Evolutionary conservation across 2,888 invertebrate genomes (phyloP), one percentile per base, ranked within the genome.

Genomic region (Horisme vitalbata): DNA sequence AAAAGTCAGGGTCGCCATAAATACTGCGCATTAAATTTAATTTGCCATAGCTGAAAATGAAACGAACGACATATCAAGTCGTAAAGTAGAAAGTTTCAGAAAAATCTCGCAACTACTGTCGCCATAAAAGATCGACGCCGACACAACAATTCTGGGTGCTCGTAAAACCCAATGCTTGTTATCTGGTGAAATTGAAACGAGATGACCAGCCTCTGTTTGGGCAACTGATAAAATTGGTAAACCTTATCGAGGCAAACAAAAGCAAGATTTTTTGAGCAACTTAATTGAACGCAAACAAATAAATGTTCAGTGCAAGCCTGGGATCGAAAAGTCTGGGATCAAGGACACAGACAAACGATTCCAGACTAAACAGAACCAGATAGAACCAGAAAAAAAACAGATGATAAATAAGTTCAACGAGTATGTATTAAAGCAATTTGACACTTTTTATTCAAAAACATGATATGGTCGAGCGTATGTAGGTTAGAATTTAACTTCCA

Each of bases 151-250:
- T 71, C 57, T 55, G 68, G 58, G 61, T 49, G 65, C 56, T 79
- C 79, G 71, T 85, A 83, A 83, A 83, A 74, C 63, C 63, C 32
- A 46, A 66, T 56, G 63, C 76, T 74, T 75, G 78, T 82, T 81
- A 82, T 77, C 73, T 70, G 55, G 50, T 55, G 61, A 50, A 39
- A 58, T 57, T 57, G 63, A 59, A 65, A 67, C 60, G 64, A 68
- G 57, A 66, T 59, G 66, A 51, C 54, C 55, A 44, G 52, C 49
- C 5, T 4, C 21, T 28, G 48, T 34, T 48, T 34, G 30, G 36
- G 32, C 34, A 27, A 36, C 23, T 41, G 32, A 45, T 47, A 27
- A 38, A 41, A 15, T n/a, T 7, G 11, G 26, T 10, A 10, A 36
- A 21, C 20, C 20, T 4, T 20, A 18, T 21, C 4, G 13, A 41